A percentile compares a stretch with the other conserved stretches of the same genome.
Evolutionary conservation across 2,888 invertebrate genomes (phyloP).

Genomic region (Diabrotica balteata): DNA sequence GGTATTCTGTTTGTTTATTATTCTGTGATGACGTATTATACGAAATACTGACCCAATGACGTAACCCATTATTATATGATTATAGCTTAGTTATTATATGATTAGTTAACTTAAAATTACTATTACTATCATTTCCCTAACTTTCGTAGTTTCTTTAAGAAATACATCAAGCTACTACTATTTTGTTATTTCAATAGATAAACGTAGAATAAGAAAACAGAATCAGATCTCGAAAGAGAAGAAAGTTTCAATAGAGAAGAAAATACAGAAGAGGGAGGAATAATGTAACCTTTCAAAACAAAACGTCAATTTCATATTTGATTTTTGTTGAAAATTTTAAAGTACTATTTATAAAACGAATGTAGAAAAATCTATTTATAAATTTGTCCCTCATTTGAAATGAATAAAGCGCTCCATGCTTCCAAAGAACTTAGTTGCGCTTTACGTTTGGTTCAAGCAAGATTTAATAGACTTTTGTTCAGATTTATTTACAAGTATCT

Average conservation of each 20-base stretch:
- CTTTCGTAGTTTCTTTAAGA: neutral
- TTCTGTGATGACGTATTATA: too few species aligned
- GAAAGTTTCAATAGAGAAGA: too few species aligned
- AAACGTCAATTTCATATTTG: slow-evolving; percentile 15
- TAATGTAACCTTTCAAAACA: slow-evolving; percentile 15
- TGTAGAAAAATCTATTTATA: slow-evolving; percentile 23
- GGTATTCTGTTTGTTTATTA: too few species aligned
- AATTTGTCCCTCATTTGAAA: slow-evolving; percentile 50
- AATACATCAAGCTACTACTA: neutral
- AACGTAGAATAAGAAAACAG: too few species aligned
- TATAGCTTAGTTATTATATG: too few species aligned
- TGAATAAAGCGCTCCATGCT: slow-evolving; percentile 50
- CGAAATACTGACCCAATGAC: too few species aligned
- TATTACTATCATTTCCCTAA: too few species aligned
- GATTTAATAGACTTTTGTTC: slow-evolving; percentile 33
- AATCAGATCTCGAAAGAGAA: too few species aligned
- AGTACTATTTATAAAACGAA: slow-evolving; percentile 21
- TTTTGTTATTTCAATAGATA: neutral
- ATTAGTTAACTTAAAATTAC: too few species aligned
- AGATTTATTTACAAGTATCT: slow-evolving; percentile 33
- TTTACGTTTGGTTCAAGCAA: slow-evolving; percentile 28
- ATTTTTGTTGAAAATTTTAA: slow-evolving; percentile 8
- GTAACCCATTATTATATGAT: too few species aligned
- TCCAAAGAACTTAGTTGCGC: slow-evolving; percentile 45
- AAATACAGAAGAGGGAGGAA: too few species aligned